Conservation (phyloP, 2,888 invertebrate genomes). For the Beris chalybata region DNA sequence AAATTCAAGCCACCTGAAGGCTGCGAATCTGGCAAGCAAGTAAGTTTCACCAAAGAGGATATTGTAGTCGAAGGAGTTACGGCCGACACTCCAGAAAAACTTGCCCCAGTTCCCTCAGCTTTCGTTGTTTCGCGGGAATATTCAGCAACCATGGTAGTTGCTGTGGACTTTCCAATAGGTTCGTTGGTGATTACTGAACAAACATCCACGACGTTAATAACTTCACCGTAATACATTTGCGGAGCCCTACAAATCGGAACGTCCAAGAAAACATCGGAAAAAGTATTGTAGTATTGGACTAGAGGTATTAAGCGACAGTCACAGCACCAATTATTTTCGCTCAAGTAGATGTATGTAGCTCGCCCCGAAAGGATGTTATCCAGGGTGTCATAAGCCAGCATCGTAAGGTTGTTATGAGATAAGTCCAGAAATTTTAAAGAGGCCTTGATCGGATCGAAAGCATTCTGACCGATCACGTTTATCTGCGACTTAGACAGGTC, state of each 20-base stretch:
- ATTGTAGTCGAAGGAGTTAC: neutral
- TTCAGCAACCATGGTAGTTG: neutral
- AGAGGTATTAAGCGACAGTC: slow-evolving; percentile 44
- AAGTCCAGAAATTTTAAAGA: slow-evolving; percentile 45
- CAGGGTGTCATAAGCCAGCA: slow-evolving; percentile 40
- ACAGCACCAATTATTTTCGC: slow-evolving; percentile 48
- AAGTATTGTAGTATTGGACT: slow-evolving; percentile 39
- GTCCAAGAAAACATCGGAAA: slow-evolving; percentile 44
- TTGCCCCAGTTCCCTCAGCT: neutral
- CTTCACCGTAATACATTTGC: slow-evolving; percentile 41
- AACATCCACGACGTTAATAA: slow-evolving; percentile 41
- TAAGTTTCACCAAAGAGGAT: neutral
- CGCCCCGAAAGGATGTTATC: slow-evolving; percentile 37
- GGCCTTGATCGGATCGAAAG: slow-evolving; percentile 44
- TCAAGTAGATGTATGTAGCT: slow-evolving; percentile 41
- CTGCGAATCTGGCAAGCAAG: neutral
- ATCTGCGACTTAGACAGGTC: slow-evolving; percentile 44
- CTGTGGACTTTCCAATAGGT: neutral
- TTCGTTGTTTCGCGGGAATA: neutral
- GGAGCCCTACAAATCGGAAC: slow-evolving; percentile 47
- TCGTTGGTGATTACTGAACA: neutral
- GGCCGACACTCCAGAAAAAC: no score
- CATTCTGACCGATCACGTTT: slow-evolving; percentile 43
- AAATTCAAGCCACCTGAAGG: neutral
- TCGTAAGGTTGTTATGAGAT: slow-evolving; percentile 45